Percentiles rank a stretch among this genome's conserved stretches.
Conservation (phyloP, 2,888 invertebrate species). For the Sinelater perroti region DNA sequence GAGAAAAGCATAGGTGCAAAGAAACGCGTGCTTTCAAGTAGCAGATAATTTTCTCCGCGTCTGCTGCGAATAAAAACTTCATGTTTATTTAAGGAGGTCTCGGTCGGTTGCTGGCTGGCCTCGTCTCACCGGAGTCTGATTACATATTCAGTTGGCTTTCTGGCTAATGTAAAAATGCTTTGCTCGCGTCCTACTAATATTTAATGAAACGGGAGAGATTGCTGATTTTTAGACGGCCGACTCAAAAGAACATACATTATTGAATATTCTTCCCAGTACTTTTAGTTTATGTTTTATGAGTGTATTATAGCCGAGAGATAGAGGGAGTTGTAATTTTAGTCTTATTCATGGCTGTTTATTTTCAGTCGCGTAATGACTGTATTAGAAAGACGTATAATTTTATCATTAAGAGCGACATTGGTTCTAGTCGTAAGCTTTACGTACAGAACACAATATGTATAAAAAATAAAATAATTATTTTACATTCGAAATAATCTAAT, state of each 20-base stretch:
- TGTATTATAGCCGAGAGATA: slow-evolving; percentile 19
- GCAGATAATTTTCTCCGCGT: slow-evolving; percentile 13
- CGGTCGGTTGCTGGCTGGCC: slow-evolving; percentile 38
- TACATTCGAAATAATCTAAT: too few relatives aligned
- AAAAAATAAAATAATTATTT: too few relatives aligned
- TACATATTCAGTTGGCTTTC: slow-evolving; percentile 45
- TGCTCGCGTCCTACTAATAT: slow-evolving; percentile 44
- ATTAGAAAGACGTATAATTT: not conserved
- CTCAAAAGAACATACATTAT: slow-evolving; percentile 42
- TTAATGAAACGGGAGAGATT: slow-evolving; percentile 40
- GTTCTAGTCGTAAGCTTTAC: too few relatives aligned
- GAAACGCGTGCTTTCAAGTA: too few relatives aligned
- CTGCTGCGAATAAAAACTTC: slow-evolving; percentile 34
- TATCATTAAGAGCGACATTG: not conserved
- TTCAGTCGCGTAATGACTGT: too few relatives aligned
- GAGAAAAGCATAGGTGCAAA: too few relatives aligned
- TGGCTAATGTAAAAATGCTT: slow-evolving; percentile 46
- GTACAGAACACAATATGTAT: too few relatives aligned
- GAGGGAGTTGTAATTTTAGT: too few relatives aligned
- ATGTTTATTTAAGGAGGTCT: slow-evolving; percentile 38
- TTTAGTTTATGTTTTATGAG: slow-evolving; percentile 33
- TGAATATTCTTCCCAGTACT: slow-evolving; percentile 41
- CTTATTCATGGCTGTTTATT: too few relatives aligned
- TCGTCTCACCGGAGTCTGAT: slow-evolving; percentile 39
- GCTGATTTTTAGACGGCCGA: slow-evolving; percentile 38